These are phyloP conservation scores for Musca vetustissima DNA, from an alignment of 1,140 invertebrate genomes.

Conservation along the genomic window DNA sequence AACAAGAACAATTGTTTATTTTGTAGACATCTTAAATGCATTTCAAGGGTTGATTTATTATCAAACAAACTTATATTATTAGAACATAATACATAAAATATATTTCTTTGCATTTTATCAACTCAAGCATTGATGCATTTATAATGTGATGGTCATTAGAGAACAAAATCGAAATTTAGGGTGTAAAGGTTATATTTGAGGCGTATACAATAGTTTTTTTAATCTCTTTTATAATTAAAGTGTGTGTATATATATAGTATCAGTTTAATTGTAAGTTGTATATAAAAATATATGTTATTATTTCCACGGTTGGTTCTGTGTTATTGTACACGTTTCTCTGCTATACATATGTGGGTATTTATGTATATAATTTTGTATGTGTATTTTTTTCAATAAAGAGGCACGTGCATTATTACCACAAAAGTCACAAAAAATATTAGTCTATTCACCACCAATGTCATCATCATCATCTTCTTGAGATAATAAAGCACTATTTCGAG, in stretches of 20 bases:
- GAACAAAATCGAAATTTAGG: neutral
- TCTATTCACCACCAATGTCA: constrained; percentile 28
- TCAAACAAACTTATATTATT: neutral
- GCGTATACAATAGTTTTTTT: constrained; percentile 6
- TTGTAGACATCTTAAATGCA: constrained; percentile 7
- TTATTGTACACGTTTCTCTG: neutral
- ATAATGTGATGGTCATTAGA: neutral
- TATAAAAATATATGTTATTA: constrained; percentile 10
- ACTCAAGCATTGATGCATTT: neutral
- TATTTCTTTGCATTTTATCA: neutral
- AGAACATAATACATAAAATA: neutral
- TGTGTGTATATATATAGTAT: neutral
- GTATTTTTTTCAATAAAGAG: neutral
- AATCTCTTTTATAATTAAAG: neutral
- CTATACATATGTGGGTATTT: neutral
- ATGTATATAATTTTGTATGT: neutral
- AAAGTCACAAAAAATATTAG: neutral
- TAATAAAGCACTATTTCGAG: constrained; percentile 41
- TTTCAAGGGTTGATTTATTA: neutral
- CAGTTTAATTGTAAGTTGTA: constrained; percentile 14
- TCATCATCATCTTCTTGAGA: constrained; percentile 48
- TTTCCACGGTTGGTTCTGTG: no score
- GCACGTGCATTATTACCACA: constrained; percentile 14
- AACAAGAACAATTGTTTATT: neutral
- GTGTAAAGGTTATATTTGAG: no score